Evolutionary conservation across 2,797 vertebrate genomes (phyloP), one percentile per base, ranked within the genome.

Genomic region (Propithecus deckenii): DNA sequence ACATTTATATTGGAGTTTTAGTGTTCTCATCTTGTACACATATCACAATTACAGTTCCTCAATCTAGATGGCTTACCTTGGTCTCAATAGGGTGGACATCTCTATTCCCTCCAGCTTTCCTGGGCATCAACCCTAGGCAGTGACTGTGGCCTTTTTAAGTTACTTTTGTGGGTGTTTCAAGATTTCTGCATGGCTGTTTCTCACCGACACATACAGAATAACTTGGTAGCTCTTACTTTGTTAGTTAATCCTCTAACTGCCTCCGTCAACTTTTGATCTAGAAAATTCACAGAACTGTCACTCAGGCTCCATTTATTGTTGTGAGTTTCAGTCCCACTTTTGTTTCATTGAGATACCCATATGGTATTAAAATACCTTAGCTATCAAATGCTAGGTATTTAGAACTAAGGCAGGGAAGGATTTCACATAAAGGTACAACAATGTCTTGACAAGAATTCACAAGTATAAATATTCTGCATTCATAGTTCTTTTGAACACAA

Each of bases 121-220:
- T 65, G 28, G 5, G 1, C 22, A 91, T 35, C 7, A 84, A 32
- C 0, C 12, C 10, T 32, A 79, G 20, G 13, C 5, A 81, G 20
- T n/a, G 35, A 48, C 13, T 48, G 5, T 10, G 41, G 3, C 20
- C 3, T 59, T 79, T 69, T 50, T 12, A 25, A 12, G 57, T 41
- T 0, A 83, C 10, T 61, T 85, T 76, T 69, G 15, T 57, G 22
- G 2, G 20, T 8, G 5, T 71, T 55, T 32, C 38, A 52, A 38
- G 22, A 38, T 65, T 88, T 91, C 14, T 81, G 0, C 12, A 67
- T 48, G 15, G 0, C 3, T 32, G 17, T 75, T 89, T 10, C 25
- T 30, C 4, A 2, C 2, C 38, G 6, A 1, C 23, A 81, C 9
- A 20, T 43, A 57, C 0, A 52, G 10, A 3, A 14, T 25, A 50